Evolutionary conservation across 2,888 invertebrate species (phyloP), one percentile per base, ranked within the genome.

Genomic region (Ethmia dodecea): DNA sequence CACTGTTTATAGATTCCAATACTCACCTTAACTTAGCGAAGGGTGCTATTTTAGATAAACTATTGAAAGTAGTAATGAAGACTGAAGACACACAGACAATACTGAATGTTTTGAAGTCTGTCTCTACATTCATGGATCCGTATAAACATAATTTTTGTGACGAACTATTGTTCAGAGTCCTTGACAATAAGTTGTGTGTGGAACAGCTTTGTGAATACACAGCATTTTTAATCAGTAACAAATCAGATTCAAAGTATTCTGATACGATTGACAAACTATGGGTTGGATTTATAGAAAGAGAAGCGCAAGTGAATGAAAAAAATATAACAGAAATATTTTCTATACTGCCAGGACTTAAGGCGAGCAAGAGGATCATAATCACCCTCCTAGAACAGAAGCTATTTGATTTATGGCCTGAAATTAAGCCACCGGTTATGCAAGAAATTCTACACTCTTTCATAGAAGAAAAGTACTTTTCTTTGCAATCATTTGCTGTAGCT

Each of bases 211-310:
- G 91, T 57, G 75, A 88, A 33, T 86, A 90, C 40, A 75, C 89
- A n/a, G 71, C 68, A 22, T 84, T 88, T 48, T 70, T 92, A 18
- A 79, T 84, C 9, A 69, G 67, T 32, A 86, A 88, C 51, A 84
- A 67, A 49, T 40, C 65, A 28, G 79, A 87, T 42, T 52, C 65
- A 3, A 83, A 74, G 40, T 88, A 88, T 60, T 69, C 77, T 14
- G 80, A 87, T 13, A 81, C 81, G 5, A 79, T 90, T 37, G 92
- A 93, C 48, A 89, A 89, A 56, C 64, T 92, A 24, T 93, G 92
- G 92, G 77, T 89, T 38, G 91, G 91, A 6, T 86, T 93, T 49
- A 68, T 88, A 12, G 88, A 87, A 40, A 86, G 83, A 35, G 88
- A 89, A 47, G 59, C 75, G 20, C 86, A 89, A 15, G 89, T 93